Base-by-base conservation (phyloP, 2,113 vertebrate genomes). In the Clarias magur region DNA sequence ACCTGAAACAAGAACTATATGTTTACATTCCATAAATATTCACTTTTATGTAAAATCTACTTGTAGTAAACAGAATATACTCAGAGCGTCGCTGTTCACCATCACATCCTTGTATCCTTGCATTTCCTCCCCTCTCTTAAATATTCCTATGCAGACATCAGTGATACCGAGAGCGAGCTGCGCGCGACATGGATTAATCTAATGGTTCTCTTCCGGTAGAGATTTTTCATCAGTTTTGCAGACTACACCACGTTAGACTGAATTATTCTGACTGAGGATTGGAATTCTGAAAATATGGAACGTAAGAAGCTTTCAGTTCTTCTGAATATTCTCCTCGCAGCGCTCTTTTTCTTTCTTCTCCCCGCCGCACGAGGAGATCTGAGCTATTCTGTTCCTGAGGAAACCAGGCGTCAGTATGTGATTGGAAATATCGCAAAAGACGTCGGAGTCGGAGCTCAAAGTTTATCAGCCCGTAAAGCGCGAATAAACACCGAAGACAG, bases 51-150 rank as follows among this genome's bases (percentile, higher is more conserved):
- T 38, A 42, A 42, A 42, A 42, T 42, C 42, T 42, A 25, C 25
- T 30, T 87, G 88, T 30, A 89, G 76, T 88, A 60, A 56, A 27
- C 0, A 38, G 21, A 62, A 42, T 70, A 70, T 87, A 65, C 89
- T 85, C 87, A 30, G 75, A 76, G 89, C 67, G 89, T 88, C 89
- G 89, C 89, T 90, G 59, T 90, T 86, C 57, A 83, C 86, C 84
- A 86, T 38, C 85, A 80, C 16, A 65, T 75, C 10, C 30, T 42
- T 4, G 0, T 27, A 53, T n/a, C 13, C 27, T 6, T 19, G 12
- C 53, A 68, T 63, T 85, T 79, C 78, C n/a, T 60, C 85, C 88
- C 78, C 53, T 65, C 27, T 42, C 67, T 76, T 21, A 48, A 83
- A 88, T 86, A 86, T 78, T 78, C 56, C 54, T 59, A 48, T 56